phyloP scores from a whole-genome alignment of 2,113 vertebrate genomes.

The Climacteris rufus region DNA sequence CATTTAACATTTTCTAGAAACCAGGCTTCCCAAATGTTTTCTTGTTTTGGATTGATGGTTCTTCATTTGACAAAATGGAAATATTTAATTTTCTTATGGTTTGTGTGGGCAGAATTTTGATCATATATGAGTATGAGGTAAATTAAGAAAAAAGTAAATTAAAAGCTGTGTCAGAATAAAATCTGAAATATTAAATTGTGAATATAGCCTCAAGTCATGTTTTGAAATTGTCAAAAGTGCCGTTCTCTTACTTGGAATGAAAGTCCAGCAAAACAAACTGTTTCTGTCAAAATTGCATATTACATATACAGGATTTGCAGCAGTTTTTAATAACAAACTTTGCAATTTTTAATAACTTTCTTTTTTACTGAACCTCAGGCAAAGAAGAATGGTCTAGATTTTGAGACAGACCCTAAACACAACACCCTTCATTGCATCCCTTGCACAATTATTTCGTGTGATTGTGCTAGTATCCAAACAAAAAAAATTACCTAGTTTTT shows the following conservation, averaged over 20 bases:
- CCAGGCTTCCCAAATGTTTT: neutral
- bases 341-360: neutral
- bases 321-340: neutral
- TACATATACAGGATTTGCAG: neutral
- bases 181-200: neutral
- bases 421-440: neutral
- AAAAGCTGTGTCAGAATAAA: conserved; percentile 5
- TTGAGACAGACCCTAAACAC: neutral
- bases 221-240: neutral
- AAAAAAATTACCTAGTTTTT: neutral
- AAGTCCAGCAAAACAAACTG: neutral
- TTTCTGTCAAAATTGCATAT: neutral
- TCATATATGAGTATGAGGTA: neutral
- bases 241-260: neutral
- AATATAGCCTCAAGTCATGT: neutral
- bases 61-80: conserved; percentile 33
- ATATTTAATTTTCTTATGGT: conserved; percentile 22
- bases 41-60: neutral
- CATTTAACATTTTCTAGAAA: conserved; percentile 16
- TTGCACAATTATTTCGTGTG: neutral
- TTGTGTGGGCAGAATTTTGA: neutral
- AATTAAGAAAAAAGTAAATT: neutral
- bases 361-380: neutral
- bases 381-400: neutral
- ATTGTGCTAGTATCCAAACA: neutral